phyloP scores from a whole-genome alignment of 2,113 vertebrate genomes.

The Oxyura jamaicensis region DNA sequence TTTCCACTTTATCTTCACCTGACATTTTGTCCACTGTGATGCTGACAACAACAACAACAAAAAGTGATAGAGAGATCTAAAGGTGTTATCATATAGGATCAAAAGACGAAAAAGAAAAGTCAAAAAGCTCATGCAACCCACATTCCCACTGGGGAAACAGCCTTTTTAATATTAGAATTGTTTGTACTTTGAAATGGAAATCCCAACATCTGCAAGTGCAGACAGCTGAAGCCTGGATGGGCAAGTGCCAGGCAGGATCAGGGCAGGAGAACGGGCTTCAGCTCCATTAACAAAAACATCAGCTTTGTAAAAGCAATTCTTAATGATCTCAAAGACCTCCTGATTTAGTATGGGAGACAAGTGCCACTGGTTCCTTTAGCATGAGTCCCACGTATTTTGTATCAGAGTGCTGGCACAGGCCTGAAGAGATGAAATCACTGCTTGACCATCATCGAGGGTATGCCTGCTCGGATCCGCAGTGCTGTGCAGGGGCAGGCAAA shows the following conservation, averaged over 20 bases:
- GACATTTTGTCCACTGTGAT: constrained; percentile 58
- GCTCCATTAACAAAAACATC: background rate
- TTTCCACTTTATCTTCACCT: constrained; percentile 52
- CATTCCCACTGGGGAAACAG: constrained; percentile 25
- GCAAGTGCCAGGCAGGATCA: constrained; percentile 29
- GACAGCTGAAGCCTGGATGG: background rate
- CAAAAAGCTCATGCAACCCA: constrained; percentile 41
- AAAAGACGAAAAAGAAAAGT: constrained; percentile 46
- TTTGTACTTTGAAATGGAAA: constrained; percentile 71
- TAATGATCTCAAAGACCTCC: constrained; percentile 32
- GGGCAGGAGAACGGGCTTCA: constrained; percentile 12
- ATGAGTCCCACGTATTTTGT: constrained; percentile 30
- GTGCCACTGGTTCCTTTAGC: constrained; percentile 16
- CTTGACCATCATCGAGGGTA: constrained; percentile 42
- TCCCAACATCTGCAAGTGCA: constrained; percentile 38
- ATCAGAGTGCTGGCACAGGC: constrained; percentile 43
- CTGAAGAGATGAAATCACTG: constrained; percentile 55
- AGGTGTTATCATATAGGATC: constrained; percentile 4
- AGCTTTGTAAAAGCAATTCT: constrained; percentile 26
- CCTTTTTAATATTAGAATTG: constrained; percentile 58
- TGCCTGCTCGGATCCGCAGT: constrained; percentile 28
- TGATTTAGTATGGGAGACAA: constrained; percentile 19
- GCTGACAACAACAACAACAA: background rate
- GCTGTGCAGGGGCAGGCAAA: background rate
- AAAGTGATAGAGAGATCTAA: constrained; percentile 24